A percentile compares a stretch with the other conserved stretches of the same genome.
phyloP scores from a whole-genome alignment of 2,797 vertebrate genomes.

The Protonibea diacanthus region DNA sequence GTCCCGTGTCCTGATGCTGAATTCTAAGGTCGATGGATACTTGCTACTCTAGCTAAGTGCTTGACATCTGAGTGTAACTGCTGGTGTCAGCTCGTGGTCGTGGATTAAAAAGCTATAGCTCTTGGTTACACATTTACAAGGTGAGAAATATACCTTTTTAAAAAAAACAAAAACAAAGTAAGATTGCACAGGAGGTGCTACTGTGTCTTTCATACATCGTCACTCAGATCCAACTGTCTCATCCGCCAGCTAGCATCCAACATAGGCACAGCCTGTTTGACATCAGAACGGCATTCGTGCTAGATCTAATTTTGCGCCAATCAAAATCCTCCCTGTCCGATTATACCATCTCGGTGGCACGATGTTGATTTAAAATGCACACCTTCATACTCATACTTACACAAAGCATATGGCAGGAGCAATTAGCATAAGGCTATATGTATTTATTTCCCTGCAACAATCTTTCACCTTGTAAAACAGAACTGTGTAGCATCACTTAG shows the following conservation, averaged over 20 bases:
- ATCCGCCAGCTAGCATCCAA: slow-evolving; percentile 25
- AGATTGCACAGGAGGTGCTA: slow-evolving; percentile 39
- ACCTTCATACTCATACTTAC: slow-evolving; percentile 31
- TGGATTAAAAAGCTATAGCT: slow-evolving; percentile 65
- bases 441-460: slow-evolving; percentile 63
- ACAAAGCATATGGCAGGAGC: slow-evolving; percentile 58
- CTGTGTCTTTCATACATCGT: slow-evolving; percentile 27
- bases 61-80: slow-evolving; percentile 66
- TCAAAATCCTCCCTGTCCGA: neutral
- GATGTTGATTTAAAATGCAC: slow-evolving; percentile 12
- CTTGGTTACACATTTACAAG: slow-evolving; percentile 62
- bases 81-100: slow-evolving; percentile 72
- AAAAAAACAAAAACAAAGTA: slow-evolving; percentile 24
- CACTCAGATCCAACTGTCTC: slow-evolving; percentile 9
- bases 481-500: slow-evolving; percentile 31
- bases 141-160: slow-evolving; percentile 39
- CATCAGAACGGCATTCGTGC: slow-evolving; percentile 66
- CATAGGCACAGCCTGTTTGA: slow-evolving; percentile 61
- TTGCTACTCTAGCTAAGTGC: slow-evolving; percentile 27
- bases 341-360: neutral
- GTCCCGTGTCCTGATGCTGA: slow-evolving; percentile 32
- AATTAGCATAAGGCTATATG: slow-evolving; percentile 63
- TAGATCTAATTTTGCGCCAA: slow-evolving; percentile 19
- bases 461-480: slow-evolving; percentile 38
- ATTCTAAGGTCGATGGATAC: neutral